Evolutionary conservation across 2,888 invertebrate species (phyloP).

Genomic region (Dinocampus coccinellae): DNA sequence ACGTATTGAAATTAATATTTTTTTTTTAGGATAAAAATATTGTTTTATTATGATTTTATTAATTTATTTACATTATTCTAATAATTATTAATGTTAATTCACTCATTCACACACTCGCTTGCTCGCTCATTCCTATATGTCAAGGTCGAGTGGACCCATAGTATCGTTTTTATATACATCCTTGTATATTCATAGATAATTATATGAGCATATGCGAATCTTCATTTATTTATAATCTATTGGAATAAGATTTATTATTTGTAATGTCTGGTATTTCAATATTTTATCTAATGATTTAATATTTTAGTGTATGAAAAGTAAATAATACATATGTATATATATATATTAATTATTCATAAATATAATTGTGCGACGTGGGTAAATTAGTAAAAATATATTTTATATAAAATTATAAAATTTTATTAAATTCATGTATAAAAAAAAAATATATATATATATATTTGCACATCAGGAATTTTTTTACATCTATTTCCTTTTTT

Average conservation of each 20-base stretch:
- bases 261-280: neutral
- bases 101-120: conserved; percentile 14
- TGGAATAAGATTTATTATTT: neutral
- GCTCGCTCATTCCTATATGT: conserved; percentile 50
- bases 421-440: neutral
- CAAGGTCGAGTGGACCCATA: conserved; percentile 52
- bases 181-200: neutral
- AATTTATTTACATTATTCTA: no score
- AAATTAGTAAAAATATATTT: no score
- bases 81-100: no score
- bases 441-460: neutral
- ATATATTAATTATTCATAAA: no score
- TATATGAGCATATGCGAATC: neutral
- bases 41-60: neutral
- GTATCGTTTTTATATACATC: conserved; percentile 47
- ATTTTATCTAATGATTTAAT: neutral
- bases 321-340: neutral
- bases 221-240: conserved; percentile 1
- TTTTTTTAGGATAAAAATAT: no score
- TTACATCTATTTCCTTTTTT: no score
- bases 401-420: neutral
- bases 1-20: neutral
- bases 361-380: no score
- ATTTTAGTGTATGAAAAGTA: neutral
- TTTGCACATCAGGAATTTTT: neutral